Conservation (phyloP, 1,140 invertebrate genomes). For the Chymomyza costata region DNA sequence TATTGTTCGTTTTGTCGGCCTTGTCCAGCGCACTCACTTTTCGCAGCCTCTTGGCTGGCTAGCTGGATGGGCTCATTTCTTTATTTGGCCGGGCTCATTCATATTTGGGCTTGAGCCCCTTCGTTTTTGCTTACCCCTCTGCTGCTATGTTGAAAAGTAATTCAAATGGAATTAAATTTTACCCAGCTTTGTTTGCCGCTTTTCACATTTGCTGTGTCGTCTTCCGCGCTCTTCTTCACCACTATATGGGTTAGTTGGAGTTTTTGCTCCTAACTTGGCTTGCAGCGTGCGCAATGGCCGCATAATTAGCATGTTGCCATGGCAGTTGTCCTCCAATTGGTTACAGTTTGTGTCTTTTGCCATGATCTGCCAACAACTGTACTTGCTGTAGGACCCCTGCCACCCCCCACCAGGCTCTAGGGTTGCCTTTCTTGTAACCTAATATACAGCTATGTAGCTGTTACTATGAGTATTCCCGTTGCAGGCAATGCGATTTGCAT, state of each 20-base stretch:
- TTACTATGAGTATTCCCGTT: no score
- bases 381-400: no score
- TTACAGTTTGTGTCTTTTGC: slow-evolving; percentile 60
- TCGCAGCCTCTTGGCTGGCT: slow-evolving; percentile 28
- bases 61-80: not conserved
- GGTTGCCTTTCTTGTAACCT: no score
- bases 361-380: not conserved
- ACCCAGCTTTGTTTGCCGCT: slow-evolving; percentile 14
- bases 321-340: slow-evolving; percentile 51
- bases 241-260: slow-evolving; percentile 40
- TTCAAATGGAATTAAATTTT: slow-evolving; percentile 73
- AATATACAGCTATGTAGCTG: slow-evolving; percentile 34
- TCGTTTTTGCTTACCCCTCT: slow-evolving; percentile 12
- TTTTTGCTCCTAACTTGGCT: not conserved
- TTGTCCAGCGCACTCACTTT: slow-evolving; percentile 52
- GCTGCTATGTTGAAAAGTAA: slow-evolving; percentile 38
- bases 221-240: not conserved
- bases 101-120: slow-evolving; percentile 45
- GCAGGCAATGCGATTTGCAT: slow-evolving; percentile 65
- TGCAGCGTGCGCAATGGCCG: slow-evolving; percentile 16
- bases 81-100: slow-evolving; percentile 49
- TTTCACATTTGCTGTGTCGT: not conserved
- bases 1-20: slow-evolving; percentile 70
- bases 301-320: slow-evolving; percentile 56
- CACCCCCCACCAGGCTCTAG: no score